Percentiles rank a stretch among this genome's conserved stretches.
Conservation (phyloP, 1,140 invertebrate genomes). For the Babylonia areolata region DNA sequence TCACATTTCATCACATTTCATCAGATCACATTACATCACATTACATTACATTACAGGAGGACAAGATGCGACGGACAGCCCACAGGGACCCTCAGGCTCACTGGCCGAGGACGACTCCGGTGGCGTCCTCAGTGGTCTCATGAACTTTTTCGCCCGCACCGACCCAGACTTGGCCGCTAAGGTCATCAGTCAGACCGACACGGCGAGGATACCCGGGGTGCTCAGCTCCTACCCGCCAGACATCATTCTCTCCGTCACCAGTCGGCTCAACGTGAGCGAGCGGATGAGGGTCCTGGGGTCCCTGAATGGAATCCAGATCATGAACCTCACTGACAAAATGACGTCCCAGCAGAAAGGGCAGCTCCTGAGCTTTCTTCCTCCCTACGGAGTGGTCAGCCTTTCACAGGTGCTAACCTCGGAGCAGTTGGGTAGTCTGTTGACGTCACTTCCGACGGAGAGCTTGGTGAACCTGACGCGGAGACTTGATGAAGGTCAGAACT, state of each 20-base stretch:
- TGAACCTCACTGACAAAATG: constrained; percentile 18
- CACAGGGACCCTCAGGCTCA: not conserved
- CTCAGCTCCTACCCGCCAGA: not conserved
- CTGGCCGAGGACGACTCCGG: not conserved
- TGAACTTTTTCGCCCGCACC: not conserved
- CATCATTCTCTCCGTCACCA: not conserved
- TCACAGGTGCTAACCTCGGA: not conserved
- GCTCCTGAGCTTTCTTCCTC: constrained; percentile 22
- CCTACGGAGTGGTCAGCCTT: constrained; percentile 13
- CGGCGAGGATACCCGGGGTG: not conserved
- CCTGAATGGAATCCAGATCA: not conserved
- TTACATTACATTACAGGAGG: not conserved
- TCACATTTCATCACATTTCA: too few species aligned
- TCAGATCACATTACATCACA: not conserved
- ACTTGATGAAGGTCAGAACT: not conserved
- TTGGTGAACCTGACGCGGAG: constrained; percentile 8
- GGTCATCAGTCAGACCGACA: not conserved
- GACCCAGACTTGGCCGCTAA: not conserved
- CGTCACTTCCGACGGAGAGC: constrained; percentile 1
- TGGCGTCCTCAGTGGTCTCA: not conserved
- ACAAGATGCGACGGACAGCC: not conserved
- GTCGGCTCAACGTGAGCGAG: not conserved
- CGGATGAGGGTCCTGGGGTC: constrained; percentile 21
- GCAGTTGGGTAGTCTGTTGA: constrained; percentile 13
- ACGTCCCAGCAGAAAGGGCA: not conserved